Base-by-base conservation (phyloP, 2,888 invertebrate species). In the Eristalis pertinax region DNA sequence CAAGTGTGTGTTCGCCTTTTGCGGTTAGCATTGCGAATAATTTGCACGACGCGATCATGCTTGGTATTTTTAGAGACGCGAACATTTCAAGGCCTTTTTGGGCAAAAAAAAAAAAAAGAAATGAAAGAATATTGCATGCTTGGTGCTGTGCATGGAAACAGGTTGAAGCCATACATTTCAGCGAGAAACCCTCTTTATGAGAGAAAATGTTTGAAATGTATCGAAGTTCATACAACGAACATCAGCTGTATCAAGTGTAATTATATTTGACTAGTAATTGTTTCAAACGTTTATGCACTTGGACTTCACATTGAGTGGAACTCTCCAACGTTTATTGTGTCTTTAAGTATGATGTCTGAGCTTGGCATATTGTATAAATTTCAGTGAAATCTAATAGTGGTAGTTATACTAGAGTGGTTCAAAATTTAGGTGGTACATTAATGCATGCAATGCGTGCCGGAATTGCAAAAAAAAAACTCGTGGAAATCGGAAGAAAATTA, bases 51-150 rank as follows among this genome's bases (percentile, higher is more conserved):
- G 13, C 15, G 13, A 60, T 24, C 26, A 26, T 60, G 19, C 38
- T 41, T 43, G 13, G 1, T 62, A 24, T 24, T 11, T 10, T 38
- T 62, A 15, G 38, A 35, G 43, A 41, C 22, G 70, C 15, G 11
- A 22, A 19, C 4, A n/a, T 67, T 68, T 68, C 43, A 76, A 76
- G 76, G 76, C 67, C 24, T 58, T 76, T 76, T 43, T 13, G 32
- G 32, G 43, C 26, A 68, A 62, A 43, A 41, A 68, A 68, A 58
- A 58, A 60, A 68, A 68, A 65, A 38, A 10, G 7, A 32, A 1
- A 10, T 4, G 5, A 29, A 35, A 35, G 10, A 11, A 35, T 35
- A 29, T 35, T 35, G 11, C 11, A 35, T 35, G 11, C 11, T 35
- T 35, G 35, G 35, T 2, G 35, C 35, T 38, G 38, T 38, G 38